phyloP scores from a whole-genome alignment of 2,113 vertebrate species.

The Corapipo altera region DNA sequence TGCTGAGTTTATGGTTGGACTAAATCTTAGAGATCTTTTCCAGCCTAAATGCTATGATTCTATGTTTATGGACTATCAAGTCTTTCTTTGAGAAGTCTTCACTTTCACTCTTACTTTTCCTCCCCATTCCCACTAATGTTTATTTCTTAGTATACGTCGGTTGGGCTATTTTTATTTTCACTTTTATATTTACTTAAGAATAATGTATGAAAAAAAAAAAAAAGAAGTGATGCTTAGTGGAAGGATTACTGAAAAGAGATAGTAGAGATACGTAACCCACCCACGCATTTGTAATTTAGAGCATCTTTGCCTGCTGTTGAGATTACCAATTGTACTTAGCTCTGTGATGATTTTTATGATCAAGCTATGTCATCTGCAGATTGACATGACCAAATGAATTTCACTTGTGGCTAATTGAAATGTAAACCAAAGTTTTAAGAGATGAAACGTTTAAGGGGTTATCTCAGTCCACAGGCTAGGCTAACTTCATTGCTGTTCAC shows the following conservation, averaged over 20 bases:
- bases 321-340: conserved; percentile 28
- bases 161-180: neutral
- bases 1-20: neutral
- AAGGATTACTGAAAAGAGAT: neutral
- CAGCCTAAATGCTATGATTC: neutral
- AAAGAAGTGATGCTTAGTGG: neutral
- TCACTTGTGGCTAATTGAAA: conserved; percentile 40
- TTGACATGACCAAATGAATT: conserved; percentile 33
- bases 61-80: neutral
- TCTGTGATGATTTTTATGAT: conserved; percentile 36
- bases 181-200: neutral
- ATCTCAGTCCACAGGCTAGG: neutral
- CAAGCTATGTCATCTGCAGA: conserved; percentile 11
- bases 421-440: conserved; percentile 32
- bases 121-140: neutral
- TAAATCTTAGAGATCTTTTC: neutral
- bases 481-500: neutral
- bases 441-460: conserved; percentile 11
- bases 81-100: neutral
- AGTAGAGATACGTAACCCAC: neutral
- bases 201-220: neutral
- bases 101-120: neutral
- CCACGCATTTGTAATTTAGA: neutral
- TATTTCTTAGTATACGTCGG: neutral
- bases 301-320: neutral